A percentile compares a stretch with the other conserved stretches of the same genome.
phyloP scores from a whole-genome alignment of 2,113 vertebrate genomes.

The Gobio gobio region DNA sequence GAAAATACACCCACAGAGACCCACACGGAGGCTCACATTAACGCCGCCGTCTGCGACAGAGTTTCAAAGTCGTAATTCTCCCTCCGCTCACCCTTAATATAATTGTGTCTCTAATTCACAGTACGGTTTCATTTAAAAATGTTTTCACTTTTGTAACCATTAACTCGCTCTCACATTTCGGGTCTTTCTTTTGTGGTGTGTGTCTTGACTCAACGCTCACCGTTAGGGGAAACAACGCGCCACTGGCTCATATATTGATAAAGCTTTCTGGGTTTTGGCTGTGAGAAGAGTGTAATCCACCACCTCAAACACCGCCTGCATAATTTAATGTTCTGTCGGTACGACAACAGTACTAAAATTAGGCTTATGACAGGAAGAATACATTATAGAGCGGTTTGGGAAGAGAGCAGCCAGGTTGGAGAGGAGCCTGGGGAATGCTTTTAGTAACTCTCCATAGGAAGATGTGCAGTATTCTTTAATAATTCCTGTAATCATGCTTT shows the following conservation, averaged over 20 bases:
- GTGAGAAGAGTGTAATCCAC: constrained; percentile 30
- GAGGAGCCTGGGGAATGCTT: constrained; percentile 13
- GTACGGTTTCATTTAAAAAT: constrained; percentile 33
- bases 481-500: constrained; percentile 14
- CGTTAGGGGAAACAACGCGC: not conserved
- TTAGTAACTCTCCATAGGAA: constrained; percentile 18
- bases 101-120: constrained; percentile 41
- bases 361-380: constrained; percentile 31
- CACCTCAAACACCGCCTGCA: constrained; percentile 31
- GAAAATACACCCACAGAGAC: constrained; percentile 37
- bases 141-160: constrained; percentile 23
- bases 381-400: constrained; percentile 15
- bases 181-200: not conserved
- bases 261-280: constrained; percentile 23
- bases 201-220: not conserved
- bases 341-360: constrained; percentile 30
- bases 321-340: constrained; percentile 34
- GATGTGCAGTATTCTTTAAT: constrained; percentile 5
- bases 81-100: constrained; percentile 19
- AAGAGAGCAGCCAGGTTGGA: constrained; percentile 6
- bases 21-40: constrained; percentile 15
- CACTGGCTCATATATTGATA: constrained; percentile 10
- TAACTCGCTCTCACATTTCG: not conserved
- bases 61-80: constrained; percentile 19
- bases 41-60: constrained; percentile 3